Conservation (phyloP, 2,888 invertebrate genomes). For the Epistrophella euchroma region DNA sequence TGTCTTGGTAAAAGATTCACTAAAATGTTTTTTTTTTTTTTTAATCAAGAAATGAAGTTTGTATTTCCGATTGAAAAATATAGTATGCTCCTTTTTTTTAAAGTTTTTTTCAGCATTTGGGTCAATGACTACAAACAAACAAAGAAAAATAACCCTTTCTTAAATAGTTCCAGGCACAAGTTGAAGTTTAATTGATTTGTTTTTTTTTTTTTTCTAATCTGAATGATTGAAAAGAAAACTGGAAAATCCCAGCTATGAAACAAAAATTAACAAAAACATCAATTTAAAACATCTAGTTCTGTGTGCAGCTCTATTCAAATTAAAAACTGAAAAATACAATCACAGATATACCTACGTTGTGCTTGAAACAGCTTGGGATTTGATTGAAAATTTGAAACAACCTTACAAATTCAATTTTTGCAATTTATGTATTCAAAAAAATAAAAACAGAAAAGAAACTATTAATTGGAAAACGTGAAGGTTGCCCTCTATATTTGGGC, state of each 20-base stretch:
- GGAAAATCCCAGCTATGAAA: background rate
- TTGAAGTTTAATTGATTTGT: background rate
- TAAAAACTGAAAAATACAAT: background rate
- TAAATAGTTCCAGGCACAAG: background rate
- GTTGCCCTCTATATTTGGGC: background rate
- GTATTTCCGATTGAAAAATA: too few species aligned
- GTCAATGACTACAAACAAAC: background rate
- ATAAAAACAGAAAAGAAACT: background rate
- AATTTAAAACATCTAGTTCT: background rate
- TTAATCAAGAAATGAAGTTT: too few species aligned
- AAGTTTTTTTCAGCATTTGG: background rate
- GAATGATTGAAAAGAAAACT: background rate
- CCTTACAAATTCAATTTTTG: too few species aligned
- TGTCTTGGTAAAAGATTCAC: too few species aligned
- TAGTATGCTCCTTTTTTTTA: too few species aligned
- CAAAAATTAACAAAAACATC: background rate
- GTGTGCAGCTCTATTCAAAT: background rate
- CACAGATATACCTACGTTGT: background rate
- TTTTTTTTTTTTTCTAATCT: background rate
- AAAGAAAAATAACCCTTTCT: background rate
- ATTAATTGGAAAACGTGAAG: slow-evolving; percentile 12
- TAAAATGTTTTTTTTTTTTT: too few species aligned
- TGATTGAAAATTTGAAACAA: slow-evolving; percentile 4
- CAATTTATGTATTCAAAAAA: background rate
- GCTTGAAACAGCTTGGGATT: background rate